Evolutionary conservation across 2,113 vertebrate species (phyloP), one percentile per base, ranked within the genome.

Genomic region (Oreochromis tanganicae): DNA sequence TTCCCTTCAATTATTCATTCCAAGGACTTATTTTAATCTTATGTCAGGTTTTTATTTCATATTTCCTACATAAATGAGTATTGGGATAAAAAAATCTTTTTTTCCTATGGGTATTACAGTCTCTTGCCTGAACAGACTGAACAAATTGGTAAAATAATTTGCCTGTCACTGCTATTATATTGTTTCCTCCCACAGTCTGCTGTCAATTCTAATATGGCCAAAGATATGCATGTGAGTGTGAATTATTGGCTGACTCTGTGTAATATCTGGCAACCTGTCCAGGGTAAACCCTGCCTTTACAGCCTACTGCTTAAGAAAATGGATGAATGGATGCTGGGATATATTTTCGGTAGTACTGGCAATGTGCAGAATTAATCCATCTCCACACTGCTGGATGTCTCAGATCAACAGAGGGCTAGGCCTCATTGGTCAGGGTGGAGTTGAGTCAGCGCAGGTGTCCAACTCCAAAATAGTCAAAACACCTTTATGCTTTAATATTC

Each of bases 1-100:
- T 21, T 21, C 11, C 19, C 0, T 21, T 66, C 34, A 38, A 66
- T 66, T 38, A 66, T 38, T 66, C 19, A 68, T 38, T 68, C 63
- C 19, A 38, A 38, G 3, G 6, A 13, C 6, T 9, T 57, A 5
- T 38, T 5, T 1, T 17, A 19, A 36, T 43, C 66, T 27, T 27
- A 24, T 71, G 38, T 71, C n/a, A 71, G 38, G n/a, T 71, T 71
- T 43, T 46, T 38, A 75, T 75, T 75, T 48, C 68, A 48, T 48
- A 75, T 48, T 48, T 29, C 68, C 36, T 4, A 29, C 41, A 46
- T 29, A 48, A 75, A 29, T 29, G 2, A 29, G 24, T 17, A 29
- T 48, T 48, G 7, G 41, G 24, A 48, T 75, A 48, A 48, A 27
- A 71, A 11, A 4, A 0, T 0, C 1, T 66, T 21, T 14, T 32